A percentile compares a stretch with the other conserved stretches of the same genome.
Evolutionary conservation across 2,797 vertebrate genomes (phyloP).

Genomic region (Nannoperca australis): DNA sequence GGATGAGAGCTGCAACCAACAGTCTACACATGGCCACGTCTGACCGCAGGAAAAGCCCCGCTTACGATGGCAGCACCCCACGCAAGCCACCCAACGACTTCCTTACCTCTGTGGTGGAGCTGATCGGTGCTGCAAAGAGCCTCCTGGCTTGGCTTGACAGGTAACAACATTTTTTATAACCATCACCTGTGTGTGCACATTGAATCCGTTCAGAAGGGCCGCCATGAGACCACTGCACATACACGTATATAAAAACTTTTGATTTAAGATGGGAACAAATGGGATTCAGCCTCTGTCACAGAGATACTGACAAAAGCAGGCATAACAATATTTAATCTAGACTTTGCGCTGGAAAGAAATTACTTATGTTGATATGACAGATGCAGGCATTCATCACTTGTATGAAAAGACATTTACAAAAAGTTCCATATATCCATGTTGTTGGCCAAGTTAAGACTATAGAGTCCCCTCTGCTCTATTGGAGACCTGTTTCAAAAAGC

Average conservation of each 20-base stretch:
- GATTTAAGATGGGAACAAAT: background rate
- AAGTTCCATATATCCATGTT: background rate
- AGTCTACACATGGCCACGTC: conserved; percentile 92
- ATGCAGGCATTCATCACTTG: background rate
- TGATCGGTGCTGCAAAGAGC: conserved; percentile 96
- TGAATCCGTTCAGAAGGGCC: background rate
- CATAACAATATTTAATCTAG: background rate
- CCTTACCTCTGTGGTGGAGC: conserved; percentile 96
- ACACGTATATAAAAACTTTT: background rate
- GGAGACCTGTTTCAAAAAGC: conserved; percentile 39
- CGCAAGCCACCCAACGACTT: conserved; percentile 95
- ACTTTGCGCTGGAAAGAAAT: background rate
- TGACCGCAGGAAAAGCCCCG: conserved; percentile 88
- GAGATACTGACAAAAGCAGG: background rate
- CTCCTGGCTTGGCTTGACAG: conserved; percentile 96
- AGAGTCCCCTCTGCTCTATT: conserved; percentile 10
- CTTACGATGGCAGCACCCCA: conserved; percentile 88
- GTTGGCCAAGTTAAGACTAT: background rate
- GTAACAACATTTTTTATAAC: conserved; percentile 68
- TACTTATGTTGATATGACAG: background rate
- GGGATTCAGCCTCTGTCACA: background rate
- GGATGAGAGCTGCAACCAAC: conserved; percentile 91
- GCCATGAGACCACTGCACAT: background rate
- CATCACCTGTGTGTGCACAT: background rate
- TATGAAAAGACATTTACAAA: background rate